Evolutionary conservation across 2,888 invertebrate species (phyloP).

Genomic region (Caenorhabditis imperialis): DNA sequence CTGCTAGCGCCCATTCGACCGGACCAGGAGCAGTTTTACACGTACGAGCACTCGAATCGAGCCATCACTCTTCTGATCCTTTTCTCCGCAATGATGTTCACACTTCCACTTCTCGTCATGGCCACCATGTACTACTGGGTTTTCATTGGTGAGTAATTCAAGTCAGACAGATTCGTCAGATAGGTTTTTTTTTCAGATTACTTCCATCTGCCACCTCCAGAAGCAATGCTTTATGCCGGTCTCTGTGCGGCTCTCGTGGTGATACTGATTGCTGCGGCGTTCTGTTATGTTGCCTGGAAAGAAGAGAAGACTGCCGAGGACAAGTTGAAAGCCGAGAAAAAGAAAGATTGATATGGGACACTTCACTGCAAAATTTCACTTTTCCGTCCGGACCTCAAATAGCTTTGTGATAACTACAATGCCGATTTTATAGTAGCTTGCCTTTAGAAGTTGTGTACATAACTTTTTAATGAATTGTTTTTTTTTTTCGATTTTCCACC

Average conservation of each 20-base stretch:
- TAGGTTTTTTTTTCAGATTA: constrained; percentile 58
- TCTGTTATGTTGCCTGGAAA: constrained; percentile 70
- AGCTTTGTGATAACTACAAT: constrained; percentile 29
- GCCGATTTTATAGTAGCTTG: constrained; percentile 2
- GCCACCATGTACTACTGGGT: constrained; percentile 68
- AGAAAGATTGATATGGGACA: constrained; percentile 10
- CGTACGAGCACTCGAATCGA: constrained; percentile 36
- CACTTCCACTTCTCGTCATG: constrained; percentile 69
- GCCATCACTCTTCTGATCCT: constrained; percentile 66
- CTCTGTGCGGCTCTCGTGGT: constrained; percentile 61
- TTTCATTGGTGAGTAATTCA: constrained; percentile 63
- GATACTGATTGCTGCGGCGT: constrained; percentile 63
- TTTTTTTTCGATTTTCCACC: too few species aligned
- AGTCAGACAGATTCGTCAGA: neutral
- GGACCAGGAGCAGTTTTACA: constrained; percentile 65
- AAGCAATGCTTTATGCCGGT: constrained; percentile 72
- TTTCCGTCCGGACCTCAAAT: constrained; percentile 24
- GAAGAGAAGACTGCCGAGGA: constrained; percentile 68
- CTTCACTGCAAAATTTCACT: neutral
- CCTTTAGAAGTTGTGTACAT: constrained; percentile 17
- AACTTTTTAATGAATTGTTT: constrained; percentile 7
- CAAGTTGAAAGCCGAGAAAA: constrained; percentile 44
- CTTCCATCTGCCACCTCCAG: constrained; percentile 57
- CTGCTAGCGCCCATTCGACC: constrained; percentile 52
- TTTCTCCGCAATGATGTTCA: constrained; percentile 71